Evolutionary conservation across 2,888 invertebrate genomes (phyloP).

Genomic region (Escarpia spicata): DNA sequence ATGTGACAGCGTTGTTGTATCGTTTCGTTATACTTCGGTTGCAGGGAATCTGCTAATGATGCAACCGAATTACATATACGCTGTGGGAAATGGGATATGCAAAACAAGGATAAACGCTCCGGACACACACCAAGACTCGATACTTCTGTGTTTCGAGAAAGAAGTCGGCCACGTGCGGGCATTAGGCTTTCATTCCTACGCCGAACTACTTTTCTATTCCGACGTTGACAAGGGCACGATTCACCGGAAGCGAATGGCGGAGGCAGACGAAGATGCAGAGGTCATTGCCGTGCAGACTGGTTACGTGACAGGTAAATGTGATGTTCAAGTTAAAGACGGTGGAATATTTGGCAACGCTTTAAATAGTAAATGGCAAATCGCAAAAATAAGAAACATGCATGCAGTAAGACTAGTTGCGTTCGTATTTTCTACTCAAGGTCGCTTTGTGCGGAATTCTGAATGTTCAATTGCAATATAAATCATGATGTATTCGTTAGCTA

Average conservation of each 20-base stretch:
- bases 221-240: constrained; percentile 30
- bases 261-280: neutral
- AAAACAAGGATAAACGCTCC: constrained; percentile 25
- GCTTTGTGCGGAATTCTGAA: neutral
- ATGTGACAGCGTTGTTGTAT: neutral
- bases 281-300: neutral
- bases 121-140: constrained; percentile 8
- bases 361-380: neutral
- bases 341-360: neutral
- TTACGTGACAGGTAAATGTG: neutral
- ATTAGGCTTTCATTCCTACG: constrained; percentile 32
- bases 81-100: constrained; percentile 33
- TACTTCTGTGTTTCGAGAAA: constrained; percentile 29
- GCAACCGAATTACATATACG: constrained; percentile 33
- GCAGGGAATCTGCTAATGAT: neutral
- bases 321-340: neutral
- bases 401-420: neutral
- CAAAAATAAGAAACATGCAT: neutral
- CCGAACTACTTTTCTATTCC: constrained; percentile 35
- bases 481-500: neutral
- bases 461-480: neutral
- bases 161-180: constrained; percentile 26
- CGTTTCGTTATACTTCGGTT: neutral
- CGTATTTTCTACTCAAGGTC: neutral
- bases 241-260: neutral